phyloP scores from a whole-genome alignment of 2,797 vertebrate species.

The Chelidonichthys spinosus region DNA sequence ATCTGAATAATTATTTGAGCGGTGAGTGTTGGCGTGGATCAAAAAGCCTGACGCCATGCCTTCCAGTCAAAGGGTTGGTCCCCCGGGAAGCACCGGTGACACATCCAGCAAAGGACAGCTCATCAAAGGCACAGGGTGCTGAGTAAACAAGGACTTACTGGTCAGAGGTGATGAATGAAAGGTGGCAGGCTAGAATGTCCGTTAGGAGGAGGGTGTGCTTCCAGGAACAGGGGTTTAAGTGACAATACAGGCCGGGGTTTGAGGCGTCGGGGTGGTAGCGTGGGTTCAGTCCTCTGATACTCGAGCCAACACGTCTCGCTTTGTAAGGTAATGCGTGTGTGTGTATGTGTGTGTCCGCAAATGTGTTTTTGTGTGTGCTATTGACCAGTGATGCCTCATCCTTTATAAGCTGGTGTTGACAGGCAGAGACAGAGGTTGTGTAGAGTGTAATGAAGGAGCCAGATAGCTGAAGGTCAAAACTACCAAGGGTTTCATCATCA shows the following conservation, averaged over 20 bases:
- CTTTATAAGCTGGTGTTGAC: conserved; percentile 76
- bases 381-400: conserved; percentile 49
- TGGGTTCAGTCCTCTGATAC: conserved; percentile 6
- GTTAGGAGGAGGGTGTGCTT: conserved; percentile 22
- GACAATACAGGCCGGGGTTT: conserved; percentile 36
- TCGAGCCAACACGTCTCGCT: conserved; percentile 22
- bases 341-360: conserved; percentile 31
- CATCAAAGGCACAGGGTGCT: conserved; percentile 44
- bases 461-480: conserved; percentile 75
- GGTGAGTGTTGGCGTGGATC: conserved; percentile 39
- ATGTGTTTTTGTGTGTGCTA: conserved; percentile 35
- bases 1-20: conserved; percentile 39
- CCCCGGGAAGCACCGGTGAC: conserved; percentile 41
- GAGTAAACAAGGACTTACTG: conserved; percentile 52
- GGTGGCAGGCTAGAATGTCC: conserved; percentile 18
- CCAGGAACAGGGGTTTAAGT: conserved; percentile 56
- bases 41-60: conserved; percentile 42
- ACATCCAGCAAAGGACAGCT: conserved; percentile 58
- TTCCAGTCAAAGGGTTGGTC: conserved; percentile 54
- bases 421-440: conserved; percentile 68
- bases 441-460: conserved; percentile 66
- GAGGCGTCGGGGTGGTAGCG: neutral
- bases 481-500: conserved; percentile 58
- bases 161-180: conserved; percentile 48
- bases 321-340: conserved; percentile 1